Evolutionary conservation across 2,113 vertebrate species (phyloP).

Genomic region (Saguinus imperator): DNA sequence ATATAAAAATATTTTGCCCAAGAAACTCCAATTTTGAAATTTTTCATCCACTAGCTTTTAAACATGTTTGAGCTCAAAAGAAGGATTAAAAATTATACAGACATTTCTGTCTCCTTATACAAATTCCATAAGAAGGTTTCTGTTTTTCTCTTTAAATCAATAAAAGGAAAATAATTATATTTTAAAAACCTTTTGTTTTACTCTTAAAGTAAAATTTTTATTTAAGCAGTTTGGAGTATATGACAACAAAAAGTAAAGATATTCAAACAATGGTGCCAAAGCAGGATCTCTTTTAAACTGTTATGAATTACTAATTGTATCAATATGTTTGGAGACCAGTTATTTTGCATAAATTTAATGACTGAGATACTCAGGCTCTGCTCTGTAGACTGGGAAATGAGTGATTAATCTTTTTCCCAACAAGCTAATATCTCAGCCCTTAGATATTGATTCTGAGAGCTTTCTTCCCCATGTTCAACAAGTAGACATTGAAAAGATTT

Average conservation of each 20-base stretch:
- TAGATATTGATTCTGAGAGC: background rate
- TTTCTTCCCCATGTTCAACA: background rate
- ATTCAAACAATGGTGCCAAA: background rate
- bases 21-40: conserved; percentile 17
- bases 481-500: background rate
- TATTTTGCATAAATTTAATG: background rate
- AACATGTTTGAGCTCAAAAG: conserved; percentile 2
- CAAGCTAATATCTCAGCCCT: background rate
- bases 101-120: background rate
- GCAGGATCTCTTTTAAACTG: background rate
- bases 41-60: background rate
- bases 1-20: conserved; percentile 39
- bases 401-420: background rate
- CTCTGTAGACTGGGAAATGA: background rate
- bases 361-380: background rate
- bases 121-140: background rate
- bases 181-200: background rate
- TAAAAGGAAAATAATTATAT: background rate
- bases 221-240: background rate
- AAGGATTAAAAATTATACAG: background rate
- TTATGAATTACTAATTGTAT: background rate
- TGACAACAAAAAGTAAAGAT: background rate
- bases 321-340: background rate
- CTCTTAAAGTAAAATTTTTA: background rate
- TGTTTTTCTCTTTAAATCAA: background rate